A percentile compares a stretch with the other conserved stretches of the same genome.
Conservation (phyloP, 2,113 vertebrate genomes). For the Osmerus eperlanus region DNA sequence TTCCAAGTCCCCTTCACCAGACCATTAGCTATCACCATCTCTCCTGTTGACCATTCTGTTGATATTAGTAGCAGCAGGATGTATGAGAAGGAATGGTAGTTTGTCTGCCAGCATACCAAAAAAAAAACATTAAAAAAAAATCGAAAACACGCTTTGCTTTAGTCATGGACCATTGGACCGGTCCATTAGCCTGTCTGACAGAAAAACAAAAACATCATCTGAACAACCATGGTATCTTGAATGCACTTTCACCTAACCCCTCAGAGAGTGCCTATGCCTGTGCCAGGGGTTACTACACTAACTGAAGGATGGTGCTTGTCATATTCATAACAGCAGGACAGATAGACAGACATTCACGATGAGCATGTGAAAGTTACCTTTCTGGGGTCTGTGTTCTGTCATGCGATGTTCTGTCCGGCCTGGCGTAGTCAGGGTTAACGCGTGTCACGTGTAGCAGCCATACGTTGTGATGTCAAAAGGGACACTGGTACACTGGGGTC, state of each 20-base stretch:
- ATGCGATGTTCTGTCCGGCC: conserved; percentile 52
- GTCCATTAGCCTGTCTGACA: conserved; percentile 18
- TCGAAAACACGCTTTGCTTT: conserved; percentile 22
- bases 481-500: conserved; percentile 29
- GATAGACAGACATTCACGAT: conserved; percentile 5
- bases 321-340: conserved; percentile 27
- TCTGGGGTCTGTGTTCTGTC: conserved; percentile 44
- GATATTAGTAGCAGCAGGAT: conserved; percentile 15
- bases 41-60: neutral
- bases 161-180: conserved; percentile 34
- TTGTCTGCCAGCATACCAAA: conserved; percentile 58
- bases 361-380: conserved; percentile 24
- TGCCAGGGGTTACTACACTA: conserved; percentile 21
- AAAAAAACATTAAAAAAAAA: neutral
- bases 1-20: too few relatives aligned
- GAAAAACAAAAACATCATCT: conserved; percentile 40
- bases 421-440: conserved; percentile 24
- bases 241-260: conserved; percentile 62
- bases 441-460: conserved; percentile 63
- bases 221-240: conserved; percentile 57
- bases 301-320: conserved; percentile 69
- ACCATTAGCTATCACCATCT: too few relatives aligned
- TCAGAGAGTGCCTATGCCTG: conserved; percentile 17
- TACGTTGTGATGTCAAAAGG: conserved; percentile 63
- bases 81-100: conserved; percentile 8